Conservation (phyloP, 2,888 invertebrate genomes). For the Pristionchus entomophagus region DNA sequence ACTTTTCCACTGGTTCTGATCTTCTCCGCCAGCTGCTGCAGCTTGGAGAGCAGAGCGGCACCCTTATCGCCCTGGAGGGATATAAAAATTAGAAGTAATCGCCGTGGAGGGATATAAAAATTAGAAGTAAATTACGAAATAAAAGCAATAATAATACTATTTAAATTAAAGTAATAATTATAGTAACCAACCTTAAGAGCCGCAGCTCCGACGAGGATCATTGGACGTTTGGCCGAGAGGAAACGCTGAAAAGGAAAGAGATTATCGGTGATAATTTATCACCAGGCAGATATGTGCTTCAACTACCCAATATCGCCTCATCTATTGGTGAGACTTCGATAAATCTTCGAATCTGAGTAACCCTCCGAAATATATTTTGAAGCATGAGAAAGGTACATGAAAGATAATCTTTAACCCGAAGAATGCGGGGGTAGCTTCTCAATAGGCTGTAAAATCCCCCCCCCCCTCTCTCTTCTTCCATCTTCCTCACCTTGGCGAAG, state of each 20-base stretch:
- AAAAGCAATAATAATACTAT: neutral
- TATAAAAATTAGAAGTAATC: no score
- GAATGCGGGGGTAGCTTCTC: no score
- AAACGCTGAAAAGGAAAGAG: slow-evolving; percentile 55
- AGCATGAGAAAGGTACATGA: no score
- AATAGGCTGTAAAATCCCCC: no score
- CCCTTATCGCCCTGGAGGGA: slow-evolving; percentile 81
- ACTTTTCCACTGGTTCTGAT: slow-evolving; percentile 44
- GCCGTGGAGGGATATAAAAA: no score
- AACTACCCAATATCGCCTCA: neutral
- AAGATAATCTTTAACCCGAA: no score
- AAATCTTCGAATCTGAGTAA: no score
- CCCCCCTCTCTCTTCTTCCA: no score
- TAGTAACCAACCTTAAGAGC: slow-evolving; percentile 81
- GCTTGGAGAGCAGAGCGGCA: slow-evolving; percentile 80
- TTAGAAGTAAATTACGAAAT: no score
- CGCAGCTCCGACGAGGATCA: slow-evolving; percentile 92
- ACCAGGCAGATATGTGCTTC: neutral
- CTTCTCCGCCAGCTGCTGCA: slow-evolving; percentile 62
- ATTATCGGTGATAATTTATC: neutral
- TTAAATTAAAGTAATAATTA: neutral
- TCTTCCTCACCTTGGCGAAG: slow-evolving; percentile 67
- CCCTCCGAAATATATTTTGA: no score
- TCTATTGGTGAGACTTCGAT: no score
- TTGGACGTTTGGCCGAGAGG: slow-evolving; percentile 85